These are phyloP conservation scores for Brevipalpus yothersi DNA, from an alignment of 1,140 invertebrate species.

Conservation along the genomic window DNA sequence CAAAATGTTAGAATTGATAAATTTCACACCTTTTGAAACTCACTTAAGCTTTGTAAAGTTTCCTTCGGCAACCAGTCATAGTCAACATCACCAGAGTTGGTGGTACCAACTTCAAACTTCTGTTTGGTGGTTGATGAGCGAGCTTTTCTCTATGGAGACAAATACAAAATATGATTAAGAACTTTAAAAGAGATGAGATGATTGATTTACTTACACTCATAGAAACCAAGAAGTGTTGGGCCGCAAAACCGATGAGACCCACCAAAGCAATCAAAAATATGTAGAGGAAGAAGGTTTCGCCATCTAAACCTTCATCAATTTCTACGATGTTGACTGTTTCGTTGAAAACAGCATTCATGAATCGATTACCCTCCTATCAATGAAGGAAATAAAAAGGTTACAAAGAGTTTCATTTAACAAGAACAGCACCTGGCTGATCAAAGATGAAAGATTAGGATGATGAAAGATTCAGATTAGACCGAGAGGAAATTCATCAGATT, in stretches of 20 bases:
- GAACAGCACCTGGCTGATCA: too few species aligned
- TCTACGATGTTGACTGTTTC: conserved; percentile 93
- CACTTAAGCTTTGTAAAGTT: conserved; percentile 29
- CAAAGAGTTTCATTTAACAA: not conserved
- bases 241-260: conserved; percentile 59
- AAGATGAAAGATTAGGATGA: too few species aligned
- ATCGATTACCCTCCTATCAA: conserved; percentile 36
- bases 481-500: too few species aligned
- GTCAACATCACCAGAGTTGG: conserved; percentile 54
- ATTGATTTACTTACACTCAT: conserved; percentile 28
- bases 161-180: not conserved
- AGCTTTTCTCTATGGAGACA: conserved; percentile 12
- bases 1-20: not conserved
- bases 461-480: too few species aligned
- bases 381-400: conserved; percentile 1
- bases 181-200: conserved; percentile 7
- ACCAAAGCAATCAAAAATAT: conserved; percentile 69
- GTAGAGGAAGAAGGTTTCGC: conserved; percentile 92
- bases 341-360: conserved; percentile 82
- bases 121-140: conserved; percentile 14
- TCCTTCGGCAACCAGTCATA: conserved; percentile 93
- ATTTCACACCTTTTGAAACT: not conserved
- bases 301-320: conserved; percentile 84
- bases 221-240: conserved; percentile 53
- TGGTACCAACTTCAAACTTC: conserved; percentile 37